phyloP scores from a whole-genome alignment of 2,113 vertebrate genomes.

The Gavialis gangeticus region DNA sequence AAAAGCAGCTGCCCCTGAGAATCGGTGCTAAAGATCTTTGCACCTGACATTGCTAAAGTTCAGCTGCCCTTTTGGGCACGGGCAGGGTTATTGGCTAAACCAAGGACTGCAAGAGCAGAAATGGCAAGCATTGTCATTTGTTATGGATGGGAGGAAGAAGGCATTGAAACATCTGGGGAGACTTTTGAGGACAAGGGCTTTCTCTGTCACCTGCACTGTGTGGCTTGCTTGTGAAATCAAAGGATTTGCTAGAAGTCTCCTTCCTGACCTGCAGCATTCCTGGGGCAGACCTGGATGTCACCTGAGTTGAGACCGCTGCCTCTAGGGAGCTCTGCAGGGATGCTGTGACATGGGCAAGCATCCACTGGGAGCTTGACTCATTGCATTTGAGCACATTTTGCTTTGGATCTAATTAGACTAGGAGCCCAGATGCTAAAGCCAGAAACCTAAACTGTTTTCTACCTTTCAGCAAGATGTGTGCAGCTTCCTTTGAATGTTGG shows the following conservation, averaged over 20 bases:
- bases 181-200: too few species aligned
- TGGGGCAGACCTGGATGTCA: too few species aligned
- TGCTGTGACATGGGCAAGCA: neutral
- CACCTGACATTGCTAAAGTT: neutral
- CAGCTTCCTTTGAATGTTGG: neutral
- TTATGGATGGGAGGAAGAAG: too few species aligned
- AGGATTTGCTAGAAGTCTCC: too few species aligned
- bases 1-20: neutral
- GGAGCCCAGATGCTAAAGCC: neutral
- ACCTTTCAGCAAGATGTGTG: too few species aligned
- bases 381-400: neutral
- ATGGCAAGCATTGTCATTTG: neutral
- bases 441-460: too few species aligned
- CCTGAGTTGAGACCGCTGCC: too few species aligned
- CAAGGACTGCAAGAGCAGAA: neutral
- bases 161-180: too few species aligned
- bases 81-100: neutral
- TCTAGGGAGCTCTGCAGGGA: neutral
- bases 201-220: too few species aligned
- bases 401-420: neutral
- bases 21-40: neutral
- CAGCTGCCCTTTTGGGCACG: neutral
- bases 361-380: neutral
- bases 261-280: too few species aligned
- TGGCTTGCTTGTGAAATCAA: too few species aligned